phyloP scores from a whole-genome alignment of 2,888 invertebrate genomes.

The Noctua janthina region DNA sequence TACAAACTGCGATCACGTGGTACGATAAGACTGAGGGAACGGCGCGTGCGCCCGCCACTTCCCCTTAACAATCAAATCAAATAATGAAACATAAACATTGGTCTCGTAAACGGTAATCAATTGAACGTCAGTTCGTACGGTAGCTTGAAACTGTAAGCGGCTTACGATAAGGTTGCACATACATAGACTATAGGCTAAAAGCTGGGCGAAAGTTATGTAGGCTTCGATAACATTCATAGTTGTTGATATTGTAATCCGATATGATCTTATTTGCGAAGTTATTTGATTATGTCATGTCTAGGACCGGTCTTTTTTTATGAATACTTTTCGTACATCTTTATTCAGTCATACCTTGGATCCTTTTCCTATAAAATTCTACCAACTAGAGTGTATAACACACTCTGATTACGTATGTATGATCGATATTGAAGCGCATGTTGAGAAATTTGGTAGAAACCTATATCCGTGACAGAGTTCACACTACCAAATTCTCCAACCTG shows the following conservation, averaged over 20 bases:
- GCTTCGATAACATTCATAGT: background rate
- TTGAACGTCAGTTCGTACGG: slow-evolving; percentile 31
- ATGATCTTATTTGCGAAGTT: background rate
- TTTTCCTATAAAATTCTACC: background rate
- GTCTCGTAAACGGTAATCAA: slow-evolving; percentile 51
- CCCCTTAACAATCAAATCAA: slow-evolving; percentile 58
- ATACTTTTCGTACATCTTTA: background rate
- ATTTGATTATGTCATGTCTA: background rate
- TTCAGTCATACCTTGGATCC: background rate
- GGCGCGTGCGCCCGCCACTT: slow-evolving; percentile 53
- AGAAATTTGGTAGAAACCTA: slow-evolving; percentile 22
- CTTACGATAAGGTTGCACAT: slow-evolving; percentile 31
- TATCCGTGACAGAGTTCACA: slow-evolving; percentile 30
- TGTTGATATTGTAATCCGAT: background rate
- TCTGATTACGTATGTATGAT: background rate
- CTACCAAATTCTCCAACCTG: slow-evolving; percentile 39
- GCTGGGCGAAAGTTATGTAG: background rate
- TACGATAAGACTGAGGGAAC: slow-evolving; percentile 56
- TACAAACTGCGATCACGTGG: slow-evolving; percentile 61
- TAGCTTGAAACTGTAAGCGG: slow-evolving; percentile 36
- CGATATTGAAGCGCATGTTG: background rate
- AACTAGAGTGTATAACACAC: background rate
- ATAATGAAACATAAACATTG: slow-evolving; percentile 52
- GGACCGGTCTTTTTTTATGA: slow-evolving; percentile 7
- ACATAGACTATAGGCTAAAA: background rate